Conservation (phyloP, 2,113 vertebrate genomes). For the Malaclemys terrapin region DNA sequence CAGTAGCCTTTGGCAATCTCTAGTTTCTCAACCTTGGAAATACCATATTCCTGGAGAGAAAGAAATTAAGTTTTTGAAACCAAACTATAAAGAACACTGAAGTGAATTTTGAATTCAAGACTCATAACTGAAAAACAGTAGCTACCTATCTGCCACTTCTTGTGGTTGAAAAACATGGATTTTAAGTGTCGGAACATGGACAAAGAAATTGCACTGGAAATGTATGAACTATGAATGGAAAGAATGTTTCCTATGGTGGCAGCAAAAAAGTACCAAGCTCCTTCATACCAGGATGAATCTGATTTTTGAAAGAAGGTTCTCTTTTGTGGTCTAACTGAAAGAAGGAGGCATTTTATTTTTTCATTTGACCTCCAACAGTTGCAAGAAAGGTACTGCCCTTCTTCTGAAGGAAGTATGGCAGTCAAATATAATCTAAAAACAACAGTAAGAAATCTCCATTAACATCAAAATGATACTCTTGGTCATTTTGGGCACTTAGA, state of each 20-base stretch:
- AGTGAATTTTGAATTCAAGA: background rate
- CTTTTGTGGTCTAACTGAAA: background rate
- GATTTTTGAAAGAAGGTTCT: background rate
- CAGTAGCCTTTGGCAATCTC: conserved; percentile 95
- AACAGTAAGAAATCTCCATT: background rate
- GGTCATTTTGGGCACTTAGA: background rate
- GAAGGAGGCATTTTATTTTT: background rate
- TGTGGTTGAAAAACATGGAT: background rate
- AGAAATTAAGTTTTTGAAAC: conserved; percentile 37
- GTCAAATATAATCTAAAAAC: background rate
- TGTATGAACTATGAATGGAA: background rate
- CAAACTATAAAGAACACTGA: background rate
- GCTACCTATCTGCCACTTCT: background rate
- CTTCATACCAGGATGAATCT: background rate
- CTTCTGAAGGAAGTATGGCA: background rate
- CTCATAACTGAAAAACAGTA: background rate
- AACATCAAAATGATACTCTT: background rate
- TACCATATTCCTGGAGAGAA: conserved; percentile 89
- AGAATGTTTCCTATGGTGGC: background rate
- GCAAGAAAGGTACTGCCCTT: background rate
- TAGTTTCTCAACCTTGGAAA: conserved; percentile 89
- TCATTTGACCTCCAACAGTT: background rate
- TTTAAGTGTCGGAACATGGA: background rate
- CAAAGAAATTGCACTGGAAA: background rate
- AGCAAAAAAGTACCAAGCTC: background rate